A percentile compares a stretch with the other conserved stretches of the same genome.
Evolutionary conservation across 1,140 invertebrate genomes (phyloP).

Genomic region (Drosophila lowei): DNA sequence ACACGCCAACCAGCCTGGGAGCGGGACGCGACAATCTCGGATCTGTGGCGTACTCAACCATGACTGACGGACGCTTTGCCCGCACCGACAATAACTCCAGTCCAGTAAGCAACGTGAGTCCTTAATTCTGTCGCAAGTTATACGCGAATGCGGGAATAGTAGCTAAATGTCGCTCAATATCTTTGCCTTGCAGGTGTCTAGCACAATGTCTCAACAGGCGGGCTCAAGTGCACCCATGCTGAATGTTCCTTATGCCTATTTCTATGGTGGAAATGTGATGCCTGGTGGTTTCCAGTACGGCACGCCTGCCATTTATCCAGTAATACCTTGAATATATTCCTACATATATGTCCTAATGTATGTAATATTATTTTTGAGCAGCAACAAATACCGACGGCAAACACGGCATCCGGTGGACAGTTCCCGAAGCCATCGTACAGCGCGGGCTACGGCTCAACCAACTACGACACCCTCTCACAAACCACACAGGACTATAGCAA

Average conservation of each 20-base stretch:
- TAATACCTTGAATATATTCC: slow-evolving; percentile 75
- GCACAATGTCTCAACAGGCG: slow-evolving; percentile 89
- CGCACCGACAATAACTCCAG: slow-evolving; percentile 92
- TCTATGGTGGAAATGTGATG: slow-evolving; percentile 87
- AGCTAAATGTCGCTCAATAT: neutral
- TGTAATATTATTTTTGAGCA: slow-evolving; percentile 17
- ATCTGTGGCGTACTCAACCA: slow-evolving; percentile 89
- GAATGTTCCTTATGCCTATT: slow-evolving; percentile 87
- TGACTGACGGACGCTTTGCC: slow-evolving; percentile 89
- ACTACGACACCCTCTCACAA: slow-evolving; percentile 87
- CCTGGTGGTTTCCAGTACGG: slow-evolving; percentile 90
- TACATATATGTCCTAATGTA: too few species aligned
- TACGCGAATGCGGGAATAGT: neutral
- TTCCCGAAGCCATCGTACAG: slow-evolving; percentile 88
- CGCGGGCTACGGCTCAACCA: slow-evolving; percentile 86
- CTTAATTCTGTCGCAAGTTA: too few species aligned
- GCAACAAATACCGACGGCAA: slow-evolving; percentile 87
- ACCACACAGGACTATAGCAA: slow-evolving; percentile 86
- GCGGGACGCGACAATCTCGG: slow-evolving; percentile 87
- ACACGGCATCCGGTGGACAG: slow-evolving; percentile 86
- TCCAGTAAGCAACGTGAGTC: slow-evolving; percentile 85
- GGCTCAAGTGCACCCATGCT: slow-evolving; percentile 82
- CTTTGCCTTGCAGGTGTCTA: slow-evolving; percentile 83
- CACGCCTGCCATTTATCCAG: slow-evolving; percentile 87
- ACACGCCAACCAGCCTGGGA: slow-evolving; percentile 86